Evolutionary conservation across 2,797 vertebrate genomes (phyloP).

Genomic region (Muscicapa striata): DNA sequence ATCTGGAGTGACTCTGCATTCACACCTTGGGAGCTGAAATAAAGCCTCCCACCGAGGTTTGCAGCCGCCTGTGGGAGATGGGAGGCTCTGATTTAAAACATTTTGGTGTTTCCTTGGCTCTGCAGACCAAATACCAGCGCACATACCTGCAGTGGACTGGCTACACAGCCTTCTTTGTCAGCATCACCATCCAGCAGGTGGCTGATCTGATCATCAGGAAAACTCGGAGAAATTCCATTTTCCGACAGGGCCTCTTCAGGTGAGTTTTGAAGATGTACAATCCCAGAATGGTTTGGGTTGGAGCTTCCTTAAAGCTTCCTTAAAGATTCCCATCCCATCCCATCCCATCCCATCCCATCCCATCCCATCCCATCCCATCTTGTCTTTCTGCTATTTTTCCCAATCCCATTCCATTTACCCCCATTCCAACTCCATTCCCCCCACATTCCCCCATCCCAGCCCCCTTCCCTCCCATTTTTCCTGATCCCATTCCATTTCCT

Average conservation of each 20-base stretch:
- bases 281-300: background rate
- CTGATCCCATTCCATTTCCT: too few relatives aligned
- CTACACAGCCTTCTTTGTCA: slow-evolving; percentile 82
- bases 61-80: background rate
- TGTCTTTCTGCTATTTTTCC: too few relatives aligned
- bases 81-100: rapidly evolving
- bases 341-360: too few relatives aligned
- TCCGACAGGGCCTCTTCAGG: slow-evolving; percentile 82
- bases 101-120: background rate
- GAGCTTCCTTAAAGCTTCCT: background rate
- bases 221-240: slow-evolving; percentile 80
- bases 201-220: slow-evolving; percentile 83
- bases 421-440: too few relatives aligned
- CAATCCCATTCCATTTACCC: too few relatives aligned
- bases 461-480: too few relatives aligned
- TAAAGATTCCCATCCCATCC: too few relatives aligned
- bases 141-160: slow-evolving; percentile 74
- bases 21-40: background rate
- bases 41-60: background rate
- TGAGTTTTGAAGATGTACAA: background rate
- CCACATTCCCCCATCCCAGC: too few relatives aligned
- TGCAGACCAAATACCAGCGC: slow-evolving; percentile 77
- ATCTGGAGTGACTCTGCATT: background rate
- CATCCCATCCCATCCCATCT: too few relatives aligned
- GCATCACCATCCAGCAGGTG: slow-evolving; percentile 81